phyloP scores from a whole-genome alignment of 2,113 vertebrate genomes.

The Callipepla squamata region DNA sequence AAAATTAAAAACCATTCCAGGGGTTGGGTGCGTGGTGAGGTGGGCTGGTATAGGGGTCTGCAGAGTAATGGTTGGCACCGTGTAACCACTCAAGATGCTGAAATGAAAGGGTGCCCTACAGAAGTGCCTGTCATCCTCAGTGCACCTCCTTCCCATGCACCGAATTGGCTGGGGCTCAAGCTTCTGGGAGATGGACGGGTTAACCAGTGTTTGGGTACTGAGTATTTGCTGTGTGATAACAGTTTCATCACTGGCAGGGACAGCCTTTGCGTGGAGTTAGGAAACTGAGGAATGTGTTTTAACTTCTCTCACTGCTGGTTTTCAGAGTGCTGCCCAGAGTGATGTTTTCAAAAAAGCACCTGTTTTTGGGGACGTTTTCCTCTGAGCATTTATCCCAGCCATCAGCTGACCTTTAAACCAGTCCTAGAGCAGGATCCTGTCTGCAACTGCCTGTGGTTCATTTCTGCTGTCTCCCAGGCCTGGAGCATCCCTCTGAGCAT shows the following conservation, averaged over 20 bases:
- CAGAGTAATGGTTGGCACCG: not conserved
- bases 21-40: rapidly evolving
- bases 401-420: not conserved
- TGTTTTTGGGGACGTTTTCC: not conserved
- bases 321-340: rapidly evolving
- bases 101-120: not conserved
- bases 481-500: not conserved
- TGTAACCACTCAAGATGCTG: not conserved
- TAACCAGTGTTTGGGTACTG: not conserved
- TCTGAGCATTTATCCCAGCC: not conserved
- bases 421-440: not conserved
- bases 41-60: not conserved
- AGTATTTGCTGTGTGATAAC: not conserved
- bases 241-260: not conserved
- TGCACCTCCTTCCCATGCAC: not conserved
- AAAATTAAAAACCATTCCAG: rapidly evolving
- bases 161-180: not conserved
- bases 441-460: rapidly evolving
- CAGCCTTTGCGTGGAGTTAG: not conserved
- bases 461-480: not conserved
- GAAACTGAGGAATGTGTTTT: not conserved
- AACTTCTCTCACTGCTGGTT: rapidly evolving
- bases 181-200: not conserved
- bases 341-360: not conserved
- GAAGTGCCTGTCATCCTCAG: not conserved